Evolutionary conservation across 1,140 invertebrate species (phyloP).

Genomic region (Acromyrmex heyeri): DNA sequence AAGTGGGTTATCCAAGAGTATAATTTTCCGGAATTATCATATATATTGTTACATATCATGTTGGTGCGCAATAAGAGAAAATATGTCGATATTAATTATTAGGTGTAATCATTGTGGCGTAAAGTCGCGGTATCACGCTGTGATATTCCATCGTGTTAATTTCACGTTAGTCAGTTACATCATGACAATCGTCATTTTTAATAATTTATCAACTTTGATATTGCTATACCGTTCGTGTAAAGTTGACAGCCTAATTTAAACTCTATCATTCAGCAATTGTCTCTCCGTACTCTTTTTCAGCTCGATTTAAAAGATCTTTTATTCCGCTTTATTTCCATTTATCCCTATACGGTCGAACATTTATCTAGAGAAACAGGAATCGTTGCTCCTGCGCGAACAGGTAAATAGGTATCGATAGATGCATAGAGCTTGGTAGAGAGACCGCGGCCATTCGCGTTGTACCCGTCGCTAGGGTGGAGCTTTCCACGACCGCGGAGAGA

Average conservation of each 20-base stretch:
- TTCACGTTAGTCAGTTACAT: not conserved
- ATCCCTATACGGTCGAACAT: slow-evolving; percentile 40
- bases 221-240: not conserved
- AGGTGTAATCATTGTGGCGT: not conserved
- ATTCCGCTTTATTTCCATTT: slow-evolving; percentile 19
- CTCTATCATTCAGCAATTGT: not conserved
- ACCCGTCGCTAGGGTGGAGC: slow-evolving; percentile 80
- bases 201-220: slow-evolving; percentile 6
- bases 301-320: slow-evolving; percentile 11
- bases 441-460: slow-evolving; percentile 77
- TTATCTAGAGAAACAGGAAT: slow-evolving; percentile 73
- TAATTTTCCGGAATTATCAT: not conserved
- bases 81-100: slow-evolving; percentile 18
- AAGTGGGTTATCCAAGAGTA: not conserved
- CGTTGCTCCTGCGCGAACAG: slow-evolving; percentile 72
- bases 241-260: not conserved
- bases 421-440: slow-evolving; percentile 73
- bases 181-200: not conserved
- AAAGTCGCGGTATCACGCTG: not conserved
- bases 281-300: slow-evolving; percentile 2
- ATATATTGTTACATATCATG: not conserved
- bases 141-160: not conserved
- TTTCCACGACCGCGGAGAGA: slow-evolving; percentile 73
- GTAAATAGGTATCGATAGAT: slow-evolving; percentile 79
- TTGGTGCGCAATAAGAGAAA: not conserved